Percentiles rank a stretch among this genome's conserved stretches.
Evolutionary conservation across 2,888 invertebrate genomes (phyloP).

Genomic region (Sarcophaga caerulescens): DNA sequence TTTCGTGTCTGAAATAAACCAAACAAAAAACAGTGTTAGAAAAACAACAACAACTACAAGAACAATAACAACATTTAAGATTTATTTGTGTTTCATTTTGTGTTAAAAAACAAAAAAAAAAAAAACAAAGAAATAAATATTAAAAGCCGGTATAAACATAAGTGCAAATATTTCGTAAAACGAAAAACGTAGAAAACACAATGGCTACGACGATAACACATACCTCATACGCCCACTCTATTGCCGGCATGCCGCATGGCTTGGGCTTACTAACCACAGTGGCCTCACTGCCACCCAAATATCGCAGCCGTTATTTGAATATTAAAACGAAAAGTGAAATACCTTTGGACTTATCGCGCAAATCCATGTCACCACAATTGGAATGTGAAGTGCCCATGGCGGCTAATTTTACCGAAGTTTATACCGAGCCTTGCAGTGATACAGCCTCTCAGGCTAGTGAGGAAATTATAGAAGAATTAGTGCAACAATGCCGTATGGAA

Average conservation of each 20-base stretch:
- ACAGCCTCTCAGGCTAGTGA: conserved; percentile 60
- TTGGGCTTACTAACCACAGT: conserved; percentile 80
- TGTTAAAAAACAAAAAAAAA: conserved; percentile 29
- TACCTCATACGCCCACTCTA: conserved; percentile 68
- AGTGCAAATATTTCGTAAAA: conserved; percentile 46
- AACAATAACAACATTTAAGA: conserved; percentile 25
- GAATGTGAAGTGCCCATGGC: conserved; percentile 75
- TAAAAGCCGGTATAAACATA: conserved; percentile 49
- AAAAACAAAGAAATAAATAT: conserved; percentile 63
- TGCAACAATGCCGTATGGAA: conserved; percentile 42
- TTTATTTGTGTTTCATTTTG: background rate
- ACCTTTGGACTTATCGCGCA: conserved; percentile 89
- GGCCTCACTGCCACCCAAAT: conserved; percentile 80
- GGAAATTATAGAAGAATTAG: conserved; percentile 58
- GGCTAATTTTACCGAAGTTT: conserved; percentile 75
- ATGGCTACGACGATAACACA: conserved; percentile 68
- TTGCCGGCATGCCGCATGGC: conserved; percentile 76
- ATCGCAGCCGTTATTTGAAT: conserved; percentile 80
- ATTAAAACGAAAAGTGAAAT: conserved; percentile 79
- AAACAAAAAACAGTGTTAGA: conserved; percentile 44
- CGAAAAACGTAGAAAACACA: background rate
- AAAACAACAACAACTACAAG: conserved; percentile 22
- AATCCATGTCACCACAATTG: conserved; percentile 77
- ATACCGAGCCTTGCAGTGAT: conserved; percentile 71
- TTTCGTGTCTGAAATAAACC: conserved; percentile 26